Evolutionary conservation across 2,797 vertebrate species (phyloP).

Genomic region (Sternotherus odoratus): DNA sequence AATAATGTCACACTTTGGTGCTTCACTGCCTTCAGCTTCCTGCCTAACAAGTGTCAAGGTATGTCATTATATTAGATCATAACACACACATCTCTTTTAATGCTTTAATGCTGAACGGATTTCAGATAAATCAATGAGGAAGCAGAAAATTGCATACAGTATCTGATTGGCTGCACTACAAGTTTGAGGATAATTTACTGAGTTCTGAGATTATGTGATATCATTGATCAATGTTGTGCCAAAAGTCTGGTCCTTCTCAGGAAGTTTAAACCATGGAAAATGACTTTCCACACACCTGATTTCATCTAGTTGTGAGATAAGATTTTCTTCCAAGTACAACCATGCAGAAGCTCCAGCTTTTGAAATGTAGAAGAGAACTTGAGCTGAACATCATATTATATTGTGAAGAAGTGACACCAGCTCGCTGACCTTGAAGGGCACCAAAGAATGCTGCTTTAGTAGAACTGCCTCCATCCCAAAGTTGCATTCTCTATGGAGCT

Average conservation of each 20-base stretch:
- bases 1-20: not conserved
- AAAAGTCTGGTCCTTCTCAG: not conserved
- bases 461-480: not conserved
- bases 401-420: not conserved
- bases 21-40: not conserved
- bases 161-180: not conserved
- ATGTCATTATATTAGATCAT: not conserved
- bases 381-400: not conserved
- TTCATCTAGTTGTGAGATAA: not conserved
- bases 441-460: not conserved
- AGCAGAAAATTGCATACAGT: not conserved
- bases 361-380: not conserved
- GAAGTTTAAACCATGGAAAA: not conserved
- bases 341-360: not conserved
- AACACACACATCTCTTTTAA: constrained; percentile 2
- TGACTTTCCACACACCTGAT: not conserved
- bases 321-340: not conserved
- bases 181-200: not conserved
- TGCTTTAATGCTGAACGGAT: not conserved
- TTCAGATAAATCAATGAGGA: not conserved
- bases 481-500: not conserved
- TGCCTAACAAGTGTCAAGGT: rapidly evolving
- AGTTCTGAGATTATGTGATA: not conserved
- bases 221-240: not conserved
- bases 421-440: not conserved